Evolutionary conservation across 2,113 vertebrate genomes (phyloP), one percentile per base, ranked within the genome.

Genomic region (Rhea americana): DNA sequence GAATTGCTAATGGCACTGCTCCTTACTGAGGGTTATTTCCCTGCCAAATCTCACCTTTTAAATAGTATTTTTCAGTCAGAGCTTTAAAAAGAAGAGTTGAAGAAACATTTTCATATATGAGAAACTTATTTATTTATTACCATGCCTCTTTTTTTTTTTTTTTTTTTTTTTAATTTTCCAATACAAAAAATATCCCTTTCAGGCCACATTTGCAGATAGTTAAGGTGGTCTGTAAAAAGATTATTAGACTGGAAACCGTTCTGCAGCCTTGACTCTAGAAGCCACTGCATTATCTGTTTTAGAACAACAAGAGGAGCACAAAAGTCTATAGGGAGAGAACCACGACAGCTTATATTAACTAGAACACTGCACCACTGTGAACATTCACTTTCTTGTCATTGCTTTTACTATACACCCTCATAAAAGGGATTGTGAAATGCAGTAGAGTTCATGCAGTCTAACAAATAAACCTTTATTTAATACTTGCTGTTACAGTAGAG

Each of bases 291-390:
- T 91, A 84, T 82, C 6, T 9, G 50, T 79, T 94, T 91, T 76
- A 86, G 74, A 53, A 78, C 67, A 87, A 93, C 80, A 86, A 78
- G 90, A 94, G 85, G 71, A 87, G 75, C 4, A 9, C 51, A 66
- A 91, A 95, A 89, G 58, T 75, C 87, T 89, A 90, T 15, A 76
- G 88, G 74, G 83, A 95, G 78, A 90, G 67, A 87, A 77, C 62
- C 11, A 94, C 0, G 5, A 89, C 87, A 87, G 74, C 50, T 88
- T 78, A 72, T 72, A 91, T 81, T 94, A 96, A 90, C 82, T 93
- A 62, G 58, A 88, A 93, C 90, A 71, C 71, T 90, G 91, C 70
- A 94, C 77, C 66, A 89, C 81, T 92, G 83, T 62, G 66, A 93
- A 65, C 0, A 0, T 66, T 89, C 85, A 68, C 87, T 85, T 92